Evolutionary conservation across 2,113 vertebrate species (phyloP), one percentile per base, ranked within the genome.

Genomic region (Pseudorasbora parva): DNA sequence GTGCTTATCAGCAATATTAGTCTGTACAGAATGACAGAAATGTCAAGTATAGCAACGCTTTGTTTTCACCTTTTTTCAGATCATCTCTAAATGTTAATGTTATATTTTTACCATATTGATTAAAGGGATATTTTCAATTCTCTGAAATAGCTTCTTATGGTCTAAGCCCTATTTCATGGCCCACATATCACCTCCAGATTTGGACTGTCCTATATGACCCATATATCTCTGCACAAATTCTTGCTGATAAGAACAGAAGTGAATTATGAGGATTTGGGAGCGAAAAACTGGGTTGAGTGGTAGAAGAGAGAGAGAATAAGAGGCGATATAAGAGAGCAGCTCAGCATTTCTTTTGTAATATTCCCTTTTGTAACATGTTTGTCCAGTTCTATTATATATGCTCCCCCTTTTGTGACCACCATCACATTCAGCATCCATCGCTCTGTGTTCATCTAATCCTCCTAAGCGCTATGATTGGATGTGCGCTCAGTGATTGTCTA

Each of bases 271-370:
- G 68, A 51, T 85, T 43, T 74, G 17, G 43, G 11, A 72, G n/a
- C 0, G 37, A 54, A 68, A 49, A 69, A 69, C 47, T 69, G 79
- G 68, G 68, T 79, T 69, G 45, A 9, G 23, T 25, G 5, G 43
- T 17, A 37, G 75, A 69, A 68, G 47, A 78, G 66, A 25, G 5
- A 81, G 78, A 68, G 56, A 84, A 59, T 54, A 41, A 78, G 47
- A 82, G 83, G 45, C 11, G 37, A 82, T 79, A 17, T 62, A 83
- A 77, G 86, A 82, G 78, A 85, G 71, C 82, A 84, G 88, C 84
- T 56, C 90, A 91, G 89, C 89, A 85, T 77, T 90, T 91, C 88
- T 90, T 90, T 93, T 89, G 88, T 82, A 68, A 82, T 54, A 71
- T 66, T 23, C 43, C 78, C 85, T 84, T 91, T 88, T 92, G 83